Conservation (phyloP, 2,888 invertebrate genomes). For the Ditula angustiorana region DNA sequence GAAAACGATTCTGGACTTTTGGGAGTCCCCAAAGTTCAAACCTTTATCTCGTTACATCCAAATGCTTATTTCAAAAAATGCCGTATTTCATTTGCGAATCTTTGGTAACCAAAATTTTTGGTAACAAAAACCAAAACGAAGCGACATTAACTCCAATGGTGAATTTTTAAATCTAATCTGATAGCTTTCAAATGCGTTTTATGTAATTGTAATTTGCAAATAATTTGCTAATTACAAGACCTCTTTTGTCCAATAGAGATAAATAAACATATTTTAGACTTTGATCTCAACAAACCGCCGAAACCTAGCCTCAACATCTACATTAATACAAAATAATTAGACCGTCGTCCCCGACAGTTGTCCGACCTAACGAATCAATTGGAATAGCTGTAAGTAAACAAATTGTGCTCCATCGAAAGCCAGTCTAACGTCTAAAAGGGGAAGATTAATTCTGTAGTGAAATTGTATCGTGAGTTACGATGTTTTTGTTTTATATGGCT, state of each 20-base stretch:
- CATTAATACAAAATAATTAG: conserved; percentile 74
- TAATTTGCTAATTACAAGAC: no score
- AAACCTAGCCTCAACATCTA: conserved; percentile 33
- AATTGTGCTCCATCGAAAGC: background rate
- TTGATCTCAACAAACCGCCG: background rate
- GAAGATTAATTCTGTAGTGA: background rate
- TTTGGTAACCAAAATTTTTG: no score
- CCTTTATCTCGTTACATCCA: no score
- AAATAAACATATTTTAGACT: background rate
- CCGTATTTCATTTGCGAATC: no score
- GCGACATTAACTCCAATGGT: no score
- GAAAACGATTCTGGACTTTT: no score
- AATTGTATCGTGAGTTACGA: background rate
- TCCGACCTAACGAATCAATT: conserved; percentile 46
- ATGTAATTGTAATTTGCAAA: no score
- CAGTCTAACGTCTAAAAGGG: background rate
- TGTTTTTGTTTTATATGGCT: background rate
- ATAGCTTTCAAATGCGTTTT: no score
- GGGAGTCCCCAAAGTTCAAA: no score
- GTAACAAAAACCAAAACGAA: no score
- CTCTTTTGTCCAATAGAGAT: background rate
- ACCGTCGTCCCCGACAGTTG: conserved; percentile 65
- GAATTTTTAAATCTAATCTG: no score
- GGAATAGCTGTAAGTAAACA: background rate
- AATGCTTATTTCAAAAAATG: no score